Conservation (phyloP, 1,140 invertebrate genomes). For the Saccostrea cuccullata region DNA sequence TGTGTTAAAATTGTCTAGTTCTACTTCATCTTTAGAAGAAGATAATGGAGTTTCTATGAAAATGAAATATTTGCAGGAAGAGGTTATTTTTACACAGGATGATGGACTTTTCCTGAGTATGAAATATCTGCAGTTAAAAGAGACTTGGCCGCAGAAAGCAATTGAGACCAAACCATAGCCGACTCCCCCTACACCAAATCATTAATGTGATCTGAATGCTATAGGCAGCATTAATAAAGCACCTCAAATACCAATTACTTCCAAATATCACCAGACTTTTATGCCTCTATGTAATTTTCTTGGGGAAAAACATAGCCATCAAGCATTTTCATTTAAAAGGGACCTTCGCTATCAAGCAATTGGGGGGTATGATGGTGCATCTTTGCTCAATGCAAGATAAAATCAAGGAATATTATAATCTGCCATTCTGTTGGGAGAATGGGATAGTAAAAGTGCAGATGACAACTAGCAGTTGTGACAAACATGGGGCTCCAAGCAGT, state of each 20-base stretch:
- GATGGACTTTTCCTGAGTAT: not conserved
- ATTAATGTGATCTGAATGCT: not conserved
- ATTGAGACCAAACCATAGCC: not conserved
- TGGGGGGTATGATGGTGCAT: not conserved
- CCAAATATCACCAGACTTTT: slow-evolving; percentile 3
- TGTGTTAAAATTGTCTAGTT: too few relatives aligned
- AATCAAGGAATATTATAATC: not conserved
- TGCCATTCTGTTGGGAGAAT: not conserved
- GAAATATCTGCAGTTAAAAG: not conserved
- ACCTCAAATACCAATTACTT: slow-evolving; percentile 16
- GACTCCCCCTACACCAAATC: not conserved
- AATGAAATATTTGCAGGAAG: too few relatives aligned
- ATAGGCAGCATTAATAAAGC: not conserved
- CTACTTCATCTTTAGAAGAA: too few relatives aligned
- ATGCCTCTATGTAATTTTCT: not conserved
- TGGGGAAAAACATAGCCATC: not conserved
- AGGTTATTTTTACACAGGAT: too few relatives aligned
- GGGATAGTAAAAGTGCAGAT: not conserved
- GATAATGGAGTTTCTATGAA: too few relatives aligned
- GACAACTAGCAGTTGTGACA: not conserved
- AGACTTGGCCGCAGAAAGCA: not conserved
- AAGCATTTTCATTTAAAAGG: not conserved
- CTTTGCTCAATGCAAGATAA: not conserved
- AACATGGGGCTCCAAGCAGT: not conserved
- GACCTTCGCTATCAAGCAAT: not conserved